phyloP scores from a whole-genome alignment of 23 tunicate species.

The Corella eumyota region DNA sequence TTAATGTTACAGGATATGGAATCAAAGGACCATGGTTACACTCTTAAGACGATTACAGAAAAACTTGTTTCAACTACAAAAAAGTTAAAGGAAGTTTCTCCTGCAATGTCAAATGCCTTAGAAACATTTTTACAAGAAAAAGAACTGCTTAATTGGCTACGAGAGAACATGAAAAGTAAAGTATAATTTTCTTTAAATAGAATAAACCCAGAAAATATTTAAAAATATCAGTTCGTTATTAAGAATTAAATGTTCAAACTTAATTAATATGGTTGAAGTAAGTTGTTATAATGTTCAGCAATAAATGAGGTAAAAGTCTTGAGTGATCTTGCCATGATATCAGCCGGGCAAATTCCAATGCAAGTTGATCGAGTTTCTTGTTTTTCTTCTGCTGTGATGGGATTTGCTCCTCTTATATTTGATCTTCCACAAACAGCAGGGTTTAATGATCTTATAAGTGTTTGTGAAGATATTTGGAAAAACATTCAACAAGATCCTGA shows the following conservation, averaged over 20 bases:
- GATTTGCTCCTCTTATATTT: slow-evolving; percentile 53
- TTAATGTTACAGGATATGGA: no score
- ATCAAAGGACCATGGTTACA: no score
- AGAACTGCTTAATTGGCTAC: slow-evolving; percentile 20
- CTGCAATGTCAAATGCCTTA: slow-evolving; percentile 9
- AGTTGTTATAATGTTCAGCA: slow-evolving; percentile 3
- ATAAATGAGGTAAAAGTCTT: slow-evolving; percentile 26
- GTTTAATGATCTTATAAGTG: slow-evolving; percentile 6
- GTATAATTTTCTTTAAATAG: neutral
- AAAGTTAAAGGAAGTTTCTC: neutral
- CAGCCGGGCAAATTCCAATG: slow-evolving; percentile 30
- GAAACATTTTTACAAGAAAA: slow-evolving; percentile 9
- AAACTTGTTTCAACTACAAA: no score
- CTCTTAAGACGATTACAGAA: no score
- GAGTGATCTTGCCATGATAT: slow-evolving; percentile 74
- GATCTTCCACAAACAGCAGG: slow-evolving; percentile 14
- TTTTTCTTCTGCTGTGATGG: slow-evolving; percentile 41
- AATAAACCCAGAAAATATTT: neutral
- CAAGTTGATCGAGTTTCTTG: slow-evolving; percentile 33
- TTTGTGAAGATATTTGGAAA: slow-evolving; percentile 28
- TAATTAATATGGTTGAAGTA: no score
- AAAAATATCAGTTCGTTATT: neutral
- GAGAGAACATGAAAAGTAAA: slow-evolving; percentile 37
- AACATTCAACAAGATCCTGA: slow-evolving; percentile 22
- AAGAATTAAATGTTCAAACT: neutral